phyloP scores from a whole-genome alignment of 2,113 vertebrate species.

The Gymnobelideus leadbeateri region DNA sequence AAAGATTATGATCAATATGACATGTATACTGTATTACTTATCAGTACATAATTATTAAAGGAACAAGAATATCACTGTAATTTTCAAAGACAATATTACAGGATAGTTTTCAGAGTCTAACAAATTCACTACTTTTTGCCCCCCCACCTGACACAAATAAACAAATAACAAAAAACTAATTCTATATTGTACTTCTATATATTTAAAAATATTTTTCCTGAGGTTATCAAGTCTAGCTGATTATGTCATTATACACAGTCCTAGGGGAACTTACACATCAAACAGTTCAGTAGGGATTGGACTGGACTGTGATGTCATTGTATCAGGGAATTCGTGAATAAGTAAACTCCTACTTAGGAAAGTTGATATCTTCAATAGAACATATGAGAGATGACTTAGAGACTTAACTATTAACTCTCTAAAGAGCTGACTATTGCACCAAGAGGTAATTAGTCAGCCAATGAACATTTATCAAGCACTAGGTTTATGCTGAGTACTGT shows the following conservation, averaged over 20 bases:
- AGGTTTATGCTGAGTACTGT: neutral
- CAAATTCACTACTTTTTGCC: neutral
- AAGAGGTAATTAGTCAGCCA: neutral
- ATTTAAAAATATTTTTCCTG: too few species aligned
- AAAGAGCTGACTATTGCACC: neutral
- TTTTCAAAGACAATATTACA: constrained; percentile 11
- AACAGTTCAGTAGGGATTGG: neutral
- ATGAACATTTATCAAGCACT: neutral
- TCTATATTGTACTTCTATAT: neutral
- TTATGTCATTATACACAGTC: neutral
- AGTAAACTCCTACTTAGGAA: neutral
- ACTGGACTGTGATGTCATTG: neutral
- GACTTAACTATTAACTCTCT: neutral
- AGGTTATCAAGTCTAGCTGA: neutral
- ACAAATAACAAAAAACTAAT: neutral
- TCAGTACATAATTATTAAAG: constrained; percentile 43
- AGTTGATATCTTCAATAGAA: neutral
- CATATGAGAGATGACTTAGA: neutral
- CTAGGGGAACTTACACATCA: neutral
- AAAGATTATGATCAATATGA: constrained; percentile 26
- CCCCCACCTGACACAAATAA: neutral
- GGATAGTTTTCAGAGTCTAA: neutral
- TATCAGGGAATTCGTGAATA: neutral
- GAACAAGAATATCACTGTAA: constrained; percentile 1
- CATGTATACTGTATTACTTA: constrained; percentile 34